Evolutionary conservation across 2,888 invertebrate genomes (phyloP), one percentile per base, ranked within the genome.

Genomic region (Zhengitettix transpicula): DNA sequence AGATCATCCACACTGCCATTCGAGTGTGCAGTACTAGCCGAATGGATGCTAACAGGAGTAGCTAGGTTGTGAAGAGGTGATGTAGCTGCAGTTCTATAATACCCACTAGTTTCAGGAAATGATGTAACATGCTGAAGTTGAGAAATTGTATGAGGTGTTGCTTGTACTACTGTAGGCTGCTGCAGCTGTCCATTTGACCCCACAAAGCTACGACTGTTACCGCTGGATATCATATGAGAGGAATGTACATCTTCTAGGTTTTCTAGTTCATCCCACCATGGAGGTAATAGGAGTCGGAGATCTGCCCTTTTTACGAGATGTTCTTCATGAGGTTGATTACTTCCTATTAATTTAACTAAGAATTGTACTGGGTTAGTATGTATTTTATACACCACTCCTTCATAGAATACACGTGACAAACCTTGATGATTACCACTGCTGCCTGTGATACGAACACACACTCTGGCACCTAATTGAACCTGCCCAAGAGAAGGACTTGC

Each of bases 251-350:
- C 71, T 51, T 76, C 75, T 0, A 80, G 75, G 67, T 87, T 87
- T 68, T 87, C 90, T 61, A 97, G 73, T 74, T 98, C 97, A 69
- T 97, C 98, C 76, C 88, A 90, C 97, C 98, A 98, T 0, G 97
- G 98, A 15, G 96, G 94, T 70, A 88, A 83, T 65, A 96, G 77
- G 40, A 98, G 79, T 40, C 98, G 81, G 62, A 98, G 77, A 72
- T 95, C 93, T 8, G 96, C 92, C 47, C 97, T 80, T 69, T 90
- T 87, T 64, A 94, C 90, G 68, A 86, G 82, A 65, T 82, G 80
- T 69, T 77, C 74, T 60, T 73, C 77, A 63, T 72, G 71, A 59
- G 74, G 73, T 59, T 74, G 74, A 66, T 75, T 75, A 52, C 75
- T 75, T 61, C 76, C 72, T 61, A 77, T 73, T 64, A 81, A 71